phyloP scores from a whole-genome alignment of 1,140 invertebrate species.

The Eriocheir sinensis region DNA sequence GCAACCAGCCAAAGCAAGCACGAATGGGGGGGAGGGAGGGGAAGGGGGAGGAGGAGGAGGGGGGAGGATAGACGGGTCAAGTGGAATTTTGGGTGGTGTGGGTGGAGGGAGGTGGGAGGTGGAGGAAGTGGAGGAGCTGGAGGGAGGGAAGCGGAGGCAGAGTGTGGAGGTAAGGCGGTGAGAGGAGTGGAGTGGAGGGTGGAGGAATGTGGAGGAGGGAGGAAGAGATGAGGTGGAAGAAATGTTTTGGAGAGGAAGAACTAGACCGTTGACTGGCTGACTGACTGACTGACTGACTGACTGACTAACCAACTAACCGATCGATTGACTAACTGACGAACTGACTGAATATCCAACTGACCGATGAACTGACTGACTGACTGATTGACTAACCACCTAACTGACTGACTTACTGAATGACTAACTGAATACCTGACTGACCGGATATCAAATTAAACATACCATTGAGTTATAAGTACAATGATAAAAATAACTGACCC shows the following conservation, averaged over 20 bases:
- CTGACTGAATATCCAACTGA: neutral
- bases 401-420: no score
- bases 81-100: no score
- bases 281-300: neutral
- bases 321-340: neutral
- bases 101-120: neutral
- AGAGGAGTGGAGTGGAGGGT: no score
- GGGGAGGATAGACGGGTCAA: neutral
- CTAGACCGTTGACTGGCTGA: neutral
- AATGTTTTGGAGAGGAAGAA: no score
- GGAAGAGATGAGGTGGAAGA: no score
- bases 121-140: no score
- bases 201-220: no score
- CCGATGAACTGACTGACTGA: neutral
- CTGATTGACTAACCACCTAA: neutral
- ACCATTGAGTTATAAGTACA: no score
- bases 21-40: neutral
- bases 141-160: no score
- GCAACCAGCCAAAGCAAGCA: neutral
- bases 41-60: neutral
- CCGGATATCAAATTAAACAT: no score
- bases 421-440: no score
- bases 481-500: no score
- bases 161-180: neutral
- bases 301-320: neutral